A percentile compares a stretch with the other conserved stretches of the same genome.
Evolutionary conservation across 1,140 invertebrate genomes (phyloP).

Genomic region (Melitaea cinxia): DNA sequence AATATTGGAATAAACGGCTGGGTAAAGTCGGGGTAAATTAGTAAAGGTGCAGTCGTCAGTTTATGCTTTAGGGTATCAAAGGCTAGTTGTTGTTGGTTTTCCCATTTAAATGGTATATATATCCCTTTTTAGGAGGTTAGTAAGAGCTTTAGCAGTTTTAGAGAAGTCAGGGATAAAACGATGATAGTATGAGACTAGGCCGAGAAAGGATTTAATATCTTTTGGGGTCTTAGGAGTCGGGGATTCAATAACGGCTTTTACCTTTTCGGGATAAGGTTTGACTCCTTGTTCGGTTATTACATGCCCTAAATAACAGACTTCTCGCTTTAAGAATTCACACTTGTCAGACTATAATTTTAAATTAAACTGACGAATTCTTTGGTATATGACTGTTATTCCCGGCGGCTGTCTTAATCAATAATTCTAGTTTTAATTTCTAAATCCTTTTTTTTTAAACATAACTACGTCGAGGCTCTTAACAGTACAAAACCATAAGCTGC

Average conservation of each 20-base stretch:
- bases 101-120: background rate
- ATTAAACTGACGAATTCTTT: slow-evolving; percentile 4
- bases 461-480: too few relatives aligned
- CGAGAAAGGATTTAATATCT: slow-evolving; percentile 24
- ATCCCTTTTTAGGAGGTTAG: slow-evolving; percentile 9
- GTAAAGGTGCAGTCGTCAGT: background rate
- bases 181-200: slow-evolving; percentile 19
- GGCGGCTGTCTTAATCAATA: too few relatives aligned
- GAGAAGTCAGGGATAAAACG: slow-evolving; percentile 19
- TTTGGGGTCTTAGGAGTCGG: slow-evolving; percentile 12
- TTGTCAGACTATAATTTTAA: slow-evolving; percentile 9
- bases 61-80: slow-evolving; percentile 10
- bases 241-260: slow-evolving; percentile 12
- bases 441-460: too few relatives aligned
- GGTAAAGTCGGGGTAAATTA: slow-evolving; percentile 19
- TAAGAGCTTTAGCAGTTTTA: slow-evolving; percentile 16
- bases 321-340: background rate
- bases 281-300: slow-evolving; percentile 14
- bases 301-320: slow-evolving; percentile 19
- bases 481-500: too few relatives aligned
- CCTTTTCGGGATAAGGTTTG: slow-evolving; percentile 16
- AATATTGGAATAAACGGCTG: slow-evolving; percentile 33
- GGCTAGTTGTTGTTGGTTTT: slow-evolving; percentile 6
- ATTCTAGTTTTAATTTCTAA: too few relatives aligned
- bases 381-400: too few relatives aligned